These are phyloP conservation scores for Ramphastos sulfuratus DNA, from an alignment of 2,113 vertebrate genomes.

Conservation along the genomic window DNA sequence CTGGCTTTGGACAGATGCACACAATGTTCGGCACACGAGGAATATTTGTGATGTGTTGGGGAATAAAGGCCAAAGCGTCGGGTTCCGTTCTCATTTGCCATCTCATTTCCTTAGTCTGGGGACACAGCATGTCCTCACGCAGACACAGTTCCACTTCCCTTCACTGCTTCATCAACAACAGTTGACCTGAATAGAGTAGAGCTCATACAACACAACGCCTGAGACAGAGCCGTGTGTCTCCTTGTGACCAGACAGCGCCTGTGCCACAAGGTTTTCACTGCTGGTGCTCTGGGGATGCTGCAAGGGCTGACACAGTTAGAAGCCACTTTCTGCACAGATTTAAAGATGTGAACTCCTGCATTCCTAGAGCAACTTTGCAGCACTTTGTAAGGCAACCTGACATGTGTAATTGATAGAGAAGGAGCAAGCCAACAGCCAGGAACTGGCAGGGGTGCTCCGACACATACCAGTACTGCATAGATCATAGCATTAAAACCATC, in stretches of 20 bases:
- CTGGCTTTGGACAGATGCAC: background rate
- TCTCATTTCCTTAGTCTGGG: background rate
- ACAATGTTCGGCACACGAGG: background rate
- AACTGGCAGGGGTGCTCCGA: background rate
- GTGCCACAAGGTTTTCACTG: background rate
- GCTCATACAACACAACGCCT: background rate
- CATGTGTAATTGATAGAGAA: background rate
- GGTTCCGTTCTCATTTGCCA: background rate
- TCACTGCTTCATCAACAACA: background rate
- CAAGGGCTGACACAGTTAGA: background rate
- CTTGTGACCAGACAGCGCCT: rapidly evolving
- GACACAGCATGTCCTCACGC: background rate
- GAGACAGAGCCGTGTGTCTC: background rate
- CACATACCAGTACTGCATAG: background rate
- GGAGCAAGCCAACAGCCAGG: background rate
- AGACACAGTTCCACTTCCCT: background rate
- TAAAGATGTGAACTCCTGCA: background rate
- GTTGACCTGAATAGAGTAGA: background rate
- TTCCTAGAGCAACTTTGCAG: background rate
- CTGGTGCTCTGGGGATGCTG: background rate
- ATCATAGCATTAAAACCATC: constrained; percentile 17
- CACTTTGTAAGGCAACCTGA: background rate
- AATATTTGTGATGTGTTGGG: background rate
- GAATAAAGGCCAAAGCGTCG: background rate
- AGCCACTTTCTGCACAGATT: background rate